A percentile compares a stretch with the other conserved stretches of the same genome.
Conservation (phyloP, 2,888 invertebrate species). For the Lymantria monacha region DNA sequence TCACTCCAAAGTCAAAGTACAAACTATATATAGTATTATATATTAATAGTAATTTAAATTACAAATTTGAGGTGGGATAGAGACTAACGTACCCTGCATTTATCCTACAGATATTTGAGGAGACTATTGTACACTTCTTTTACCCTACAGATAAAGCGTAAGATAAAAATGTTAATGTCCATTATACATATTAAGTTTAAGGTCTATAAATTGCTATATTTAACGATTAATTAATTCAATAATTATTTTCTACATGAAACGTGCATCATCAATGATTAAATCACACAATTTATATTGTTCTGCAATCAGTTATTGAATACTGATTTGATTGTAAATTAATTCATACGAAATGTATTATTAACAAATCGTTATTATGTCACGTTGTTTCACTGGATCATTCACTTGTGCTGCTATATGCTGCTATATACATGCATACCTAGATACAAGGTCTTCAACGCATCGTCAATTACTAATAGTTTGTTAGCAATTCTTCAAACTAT, state of each 20-base stretch:
- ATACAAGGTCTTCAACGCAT: conserved; percentile 4
- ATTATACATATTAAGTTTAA: too few species aligned
- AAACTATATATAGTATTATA: too few species aligned
- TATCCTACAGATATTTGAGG: too few species aligned
- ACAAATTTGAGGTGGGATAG: too few species aligned
- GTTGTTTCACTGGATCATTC: background rate
- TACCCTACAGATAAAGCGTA: too few species aligned
- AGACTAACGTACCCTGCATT: too few species aligned
- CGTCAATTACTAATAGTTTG: background rate
- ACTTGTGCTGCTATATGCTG: background rate
- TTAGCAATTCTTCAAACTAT: background rate
- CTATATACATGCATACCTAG: background rate
- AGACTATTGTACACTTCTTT: too few species aligned
- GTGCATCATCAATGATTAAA: conserved; percentile 4
- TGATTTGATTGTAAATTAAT: conserved; percentile 4
- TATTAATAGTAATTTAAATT: too few species aligned
- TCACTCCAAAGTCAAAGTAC: too few species aligned
- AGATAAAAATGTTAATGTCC: too few species aligned
- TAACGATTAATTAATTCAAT: background rate
- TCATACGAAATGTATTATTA: conserved; percentile 7
- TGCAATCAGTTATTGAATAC: conserved; percentile 6
- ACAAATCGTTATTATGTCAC: conserved; percentile 11
- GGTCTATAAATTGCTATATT: background rate
- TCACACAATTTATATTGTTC: conserved; percentile 13
- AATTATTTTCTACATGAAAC: background rate